Evolutionary conservation across 2,888 invertebrate species (phyloP).

Genomic region (Eledona agricola): DNA sequence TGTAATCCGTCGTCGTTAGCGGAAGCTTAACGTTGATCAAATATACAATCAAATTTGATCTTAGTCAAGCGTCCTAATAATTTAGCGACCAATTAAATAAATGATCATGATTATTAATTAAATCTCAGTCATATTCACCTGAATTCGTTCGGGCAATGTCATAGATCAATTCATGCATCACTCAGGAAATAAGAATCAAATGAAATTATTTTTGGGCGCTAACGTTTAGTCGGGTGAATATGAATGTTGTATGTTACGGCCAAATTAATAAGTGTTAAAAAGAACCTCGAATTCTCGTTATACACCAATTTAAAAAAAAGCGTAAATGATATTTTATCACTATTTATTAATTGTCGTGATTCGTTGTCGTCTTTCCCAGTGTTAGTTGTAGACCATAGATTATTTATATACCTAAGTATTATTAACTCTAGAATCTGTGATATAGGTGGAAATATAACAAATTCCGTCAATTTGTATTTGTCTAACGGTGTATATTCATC

Average conservation of each 20-base stretch:
- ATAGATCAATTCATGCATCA: no score
- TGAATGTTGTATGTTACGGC: constrained; percentile 23
- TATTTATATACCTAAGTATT: constrained; percentile 50
- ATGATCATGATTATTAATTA: constrained; percentile 16
- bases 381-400: constrained; percentile 41
- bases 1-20: constrained; percentile 32
- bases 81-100: constrained; percentile 29
- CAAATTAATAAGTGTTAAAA: constrained; percentile 26
- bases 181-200: constrained; percentile 26
- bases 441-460: constrained; percentile 52
- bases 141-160: background rate
- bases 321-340: constrained; percentile 49
- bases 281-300: constrained; percentile 47
- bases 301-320: constrained; percentile 51
- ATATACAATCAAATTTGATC: constrained; percentile 16
- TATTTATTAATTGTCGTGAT: constrained; percentile 47
- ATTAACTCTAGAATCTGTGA: constrained; percentile 55
- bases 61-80: constrained; percentile 24
- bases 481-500: constrained; percentile 32
- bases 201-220: constrained; percentile 12
- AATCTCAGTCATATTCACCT: constrained; percentile 23
- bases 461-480: constrained; percentile 53
- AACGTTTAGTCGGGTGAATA: constrained; percentile 12
- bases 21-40: constrained; percentile 22
- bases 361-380: constrained; percentile 45